A percentile compares a stretch with the other conserved stretches of the same genome.
phyloP scores from a whole-genome alignment of 23 tunicate genomes.

The Pegea sp. region DNA sequence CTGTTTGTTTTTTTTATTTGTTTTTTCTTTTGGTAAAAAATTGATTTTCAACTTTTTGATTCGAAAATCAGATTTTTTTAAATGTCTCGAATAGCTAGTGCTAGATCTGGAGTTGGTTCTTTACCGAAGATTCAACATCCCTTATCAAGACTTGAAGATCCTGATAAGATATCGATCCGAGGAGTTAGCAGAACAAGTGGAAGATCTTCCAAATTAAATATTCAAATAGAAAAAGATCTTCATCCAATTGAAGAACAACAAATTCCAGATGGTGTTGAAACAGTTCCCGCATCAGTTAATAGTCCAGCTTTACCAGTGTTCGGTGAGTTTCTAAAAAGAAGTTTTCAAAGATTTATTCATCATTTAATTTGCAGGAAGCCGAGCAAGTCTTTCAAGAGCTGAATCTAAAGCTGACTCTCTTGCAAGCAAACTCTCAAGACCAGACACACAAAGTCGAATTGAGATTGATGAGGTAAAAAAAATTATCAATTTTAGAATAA shows the following conservation, averaged over 20 bases:
- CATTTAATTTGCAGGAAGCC: too few species aligned
- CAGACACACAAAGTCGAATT: conserved; percentile 60
- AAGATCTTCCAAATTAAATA: conserved; percentile 6
- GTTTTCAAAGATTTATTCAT: neutral
- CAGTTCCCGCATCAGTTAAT: conserved; percentile 29
- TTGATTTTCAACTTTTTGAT: too few species aligned
- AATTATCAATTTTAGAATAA: too few species aligned
- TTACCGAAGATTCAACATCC: conserved; percentile 89
- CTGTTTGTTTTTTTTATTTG: too few species aligned
- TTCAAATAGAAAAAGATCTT: neutral
- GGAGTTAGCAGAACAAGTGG: conserved; percentile 56
- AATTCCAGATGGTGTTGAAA: conserved; percentile 81
- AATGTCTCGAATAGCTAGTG: too few species aligned
- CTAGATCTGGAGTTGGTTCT: too few species aligned
- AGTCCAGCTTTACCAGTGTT: conserved; percentile 78
- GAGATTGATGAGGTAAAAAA: conserved; percentile 59
- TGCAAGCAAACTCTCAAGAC: too few species aligned
- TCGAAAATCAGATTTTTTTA: too few species aligned
- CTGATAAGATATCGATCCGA: conserved; percentile 52
- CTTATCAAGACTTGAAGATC: conserved; percentile 56
- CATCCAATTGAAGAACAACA: conserved; percentile 7
- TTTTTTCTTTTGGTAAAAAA: too few species aligned
- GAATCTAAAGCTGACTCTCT: too few species aligned
- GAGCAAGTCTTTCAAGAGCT: too few species aligned
- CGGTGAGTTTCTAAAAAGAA: conserved; percentile 14